These are phyloP conservation scores for Bubo bubo DNA, from an alignment of 2,113 vertebrate genomes.

Conservation along the genomic window DNA sequence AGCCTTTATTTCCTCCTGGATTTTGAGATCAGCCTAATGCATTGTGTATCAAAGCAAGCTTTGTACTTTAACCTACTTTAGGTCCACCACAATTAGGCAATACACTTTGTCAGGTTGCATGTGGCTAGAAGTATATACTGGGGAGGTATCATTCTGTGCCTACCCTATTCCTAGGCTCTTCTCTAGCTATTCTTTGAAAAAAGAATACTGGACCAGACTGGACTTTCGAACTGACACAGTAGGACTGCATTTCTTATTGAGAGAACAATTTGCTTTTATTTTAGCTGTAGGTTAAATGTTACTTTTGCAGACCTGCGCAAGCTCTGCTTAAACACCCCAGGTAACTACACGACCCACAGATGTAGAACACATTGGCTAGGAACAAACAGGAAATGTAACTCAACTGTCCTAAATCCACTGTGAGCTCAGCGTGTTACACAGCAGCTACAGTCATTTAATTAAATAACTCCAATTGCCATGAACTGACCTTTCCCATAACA, in stretches of 20 bases:
- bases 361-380: not conserved
- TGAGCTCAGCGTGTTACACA: not conserved
- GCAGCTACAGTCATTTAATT: not conserved
- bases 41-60: not conserved
- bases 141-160: not conserved
- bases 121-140: not conserved
- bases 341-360: not conserved
- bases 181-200: not conserved
- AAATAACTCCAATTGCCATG: not conserved
- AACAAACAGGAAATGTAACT: not conserved
- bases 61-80: not conserved
- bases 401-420: not conserved
- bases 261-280: not conserved
- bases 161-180: not conserved
- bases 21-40: not conserved
- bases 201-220: not conserved
- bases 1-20: not conserved
- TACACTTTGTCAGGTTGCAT: fast-evolving
- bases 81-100: fast-evolving
- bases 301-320: not conserved
- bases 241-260: not conserved
- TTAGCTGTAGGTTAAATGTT: not conserved
- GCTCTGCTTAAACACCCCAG: not conserved
- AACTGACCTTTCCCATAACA: not conserved
- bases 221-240: not conserved